A percentile compares a stretch with the other conserved stretches of the same genome.
These are phyloP conservation scores for Eristalinus sepulchralis DNA, from an alignment of 2,888 invertebrate species.

Conservation along the genomic window DNA sequence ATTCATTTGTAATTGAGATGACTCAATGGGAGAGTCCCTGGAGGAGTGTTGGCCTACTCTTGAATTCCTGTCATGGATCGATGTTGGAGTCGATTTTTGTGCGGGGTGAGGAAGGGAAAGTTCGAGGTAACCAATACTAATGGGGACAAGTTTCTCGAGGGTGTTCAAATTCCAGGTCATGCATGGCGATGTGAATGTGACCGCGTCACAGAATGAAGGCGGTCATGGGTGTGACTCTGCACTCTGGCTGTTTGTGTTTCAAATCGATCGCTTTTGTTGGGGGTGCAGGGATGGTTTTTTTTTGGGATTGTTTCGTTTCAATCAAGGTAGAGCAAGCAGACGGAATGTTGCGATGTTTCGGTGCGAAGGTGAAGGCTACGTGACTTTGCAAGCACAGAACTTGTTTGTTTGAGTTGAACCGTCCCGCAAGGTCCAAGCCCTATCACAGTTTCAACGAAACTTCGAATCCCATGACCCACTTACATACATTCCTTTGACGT, in stretches of 20 bases:
- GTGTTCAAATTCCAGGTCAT: slow-evolving; percentile 17
- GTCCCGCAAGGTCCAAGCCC: too few species aligned
- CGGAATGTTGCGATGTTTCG: too few species aligned
- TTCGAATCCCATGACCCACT: neutral
- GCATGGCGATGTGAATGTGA: neutral
- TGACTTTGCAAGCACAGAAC: too few species aligned
- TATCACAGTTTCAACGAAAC: too few species aligned
- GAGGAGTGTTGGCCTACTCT: slow-evolving; percentile 1
- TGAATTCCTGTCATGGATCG: slow-evolving; percentile 42
- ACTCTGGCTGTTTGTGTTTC: neutral
- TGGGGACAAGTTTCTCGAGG: slow-evolving; percentile 9
- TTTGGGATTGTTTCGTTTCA: too few species aligned
- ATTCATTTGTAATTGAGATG: slow-evolving; percentile 63
- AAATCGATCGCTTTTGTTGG: neutral
- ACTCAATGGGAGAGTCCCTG: slow-evolving; percentile 1
- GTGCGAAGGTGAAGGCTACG: too few species aligned
- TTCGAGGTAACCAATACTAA: slow-evolving; percentile 21
- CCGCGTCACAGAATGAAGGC: neutral
- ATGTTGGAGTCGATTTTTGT: slow-evolving; percentile 40
- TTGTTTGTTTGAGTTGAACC: too few species aligned
- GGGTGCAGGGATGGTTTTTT: neutral
- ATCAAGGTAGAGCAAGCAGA: too few species aligned
- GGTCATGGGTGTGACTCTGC: neutral
- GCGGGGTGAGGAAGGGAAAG: neutral
- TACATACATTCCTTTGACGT: neutral